Evolutionary conservation across 2,113 vertebrate genomes (phyloP), one percentile per base, ranked within the genome.

Genomic region (Zonotrichia leucophrys): DNA sequence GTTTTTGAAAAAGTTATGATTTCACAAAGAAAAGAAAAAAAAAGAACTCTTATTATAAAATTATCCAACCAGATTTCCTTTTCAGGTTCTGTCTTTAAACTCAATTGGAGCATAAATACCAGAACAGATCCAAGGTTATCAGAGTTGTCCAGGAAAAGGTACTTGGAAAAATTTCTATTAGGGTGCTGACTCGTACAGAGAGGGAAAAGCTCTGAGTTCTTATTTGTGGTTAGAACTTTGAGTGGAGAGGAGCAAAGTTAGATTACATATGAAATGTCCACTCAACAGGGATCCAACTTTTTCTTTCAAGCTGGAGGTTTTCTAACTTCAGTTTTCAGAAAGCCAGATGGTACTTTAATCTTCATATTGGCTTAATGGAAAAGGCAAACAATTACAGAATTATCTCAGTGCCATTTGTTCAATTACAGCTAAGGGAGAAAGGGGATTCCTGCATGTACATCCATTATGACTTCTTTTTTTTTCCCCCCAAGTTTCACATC

Each of bases 161-260:
- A 66, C 10, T 90, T 44, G 7, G 33, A 63, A 72, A 95, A 69
- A 22, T 41, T 62, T 90, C 53, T 90, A 42, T 78, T 90, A 64
- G 70, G 49, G 39, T 50, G 16, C 15, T 6, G 15, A 41, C 69
- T 86, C 49, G 66, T 67, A 62, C 2, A 11, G 77, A 87, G 39
- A 53, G 20, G 28, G 25, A 87, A 72, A 95, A 87, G 49, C 60
- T 91, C 85, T 21, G 58, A 89, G 70, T 53, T 41, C 55, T 83
- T 80, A 93, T 89, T 91, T 92, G 33, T 70, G 81, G 69, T 87
- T 85, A 91, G 78, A 94, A 94, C 86, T 96, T 95, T 93, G 94
- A 96, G 63, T 83, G 31, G 47, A 95, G 87, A 91, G 14, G 16
- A 92, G 83, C 79, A 94, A 89, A 86, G 47, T 89, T 83, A 96